Evolutionary conservation across 2,797 vertebrate genomes (phyloP).

Genomic region (Dicrostonyx torquatus): DNA sequence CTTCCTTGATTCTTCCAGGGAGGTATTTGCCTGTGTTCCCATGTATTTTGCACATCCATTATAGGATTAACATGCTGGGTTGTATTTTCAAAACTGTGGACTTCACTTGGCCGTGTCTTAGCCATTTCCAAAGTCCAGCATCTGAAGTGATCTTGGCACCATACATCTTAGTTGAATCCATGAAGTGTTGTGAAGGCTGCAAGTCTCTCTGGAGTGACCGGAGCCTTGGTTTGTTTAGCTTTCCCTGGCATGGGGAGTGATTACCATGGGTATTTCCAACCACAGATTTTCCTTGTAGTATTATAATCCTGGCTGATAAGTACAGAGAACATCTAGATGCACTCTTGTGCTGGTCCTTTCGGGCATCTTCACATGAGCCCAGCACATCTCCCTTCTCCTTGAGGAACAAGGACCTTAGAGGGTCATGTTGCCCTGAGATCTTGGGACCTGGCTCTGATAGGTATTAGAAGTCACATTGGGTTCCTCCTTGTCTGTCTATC

Average conservation of each 20-base stretch:
- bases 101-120: not conserved
- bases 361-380: not conserved
- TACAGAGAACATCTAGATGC: not conserved
- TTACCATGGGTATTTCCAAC: not conserved
- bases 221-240: not conserved
- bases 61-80: not conserved
- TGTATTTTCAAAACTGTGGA: not conserved
- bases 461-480: not conserved
- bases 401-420: not conserved
- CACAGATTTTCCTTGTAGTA: not conserved
- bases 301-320: not conserved
- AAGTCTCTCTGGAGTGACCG: not conserved
- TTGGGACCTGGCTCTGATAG: not conserved
- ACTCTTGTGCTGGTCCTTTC: not conserved
- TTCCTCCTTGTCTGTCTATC: not conserved
- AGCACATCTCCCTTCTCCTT: not conserved
- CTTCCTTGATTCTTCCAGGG: not conserved
- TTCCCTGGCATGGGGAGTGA: not conserved
- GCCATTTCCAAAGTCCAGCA: not conserved
- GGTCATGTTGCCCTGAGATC: not conserved
- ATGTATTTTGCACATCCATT: not conserved
- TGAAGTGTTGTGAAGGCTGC: not conserved
- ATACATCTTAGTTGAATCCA: not conserved
- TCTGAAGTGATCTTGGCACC: not conserved
- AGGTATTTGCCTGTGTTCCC: not conserved